Evolutionary conservation across 1,140 invertebrate species (phyloP), one percentile per base, ranked within the genome.

Genomic region (Heliconius hewitsoni): DNA sequence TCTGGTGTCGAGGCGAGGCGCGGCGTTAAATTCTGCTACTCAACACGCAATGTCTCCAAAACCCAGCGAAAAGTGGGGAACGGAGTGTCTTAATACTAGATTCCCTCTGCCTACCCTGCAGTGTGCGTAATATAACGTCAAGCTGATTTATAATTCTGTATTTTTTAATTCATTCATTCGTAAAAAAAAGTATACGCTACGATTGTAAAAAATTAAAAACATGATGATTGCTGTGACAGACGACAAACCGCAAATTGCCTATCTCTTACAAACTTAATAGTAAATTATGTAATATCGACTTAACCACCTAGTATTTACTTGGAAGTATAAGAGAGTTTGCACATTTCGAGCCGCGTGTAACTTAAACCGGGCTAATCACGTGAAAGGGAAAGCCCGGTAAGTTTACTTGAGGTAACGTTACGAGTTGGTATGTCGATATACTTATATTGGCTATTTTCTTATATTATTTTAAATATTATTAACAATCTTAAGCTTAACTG

Each of bases 321-420:
- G 9, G 18, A 55, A 55, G 9, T 60, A 60, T 60, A 60, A 60
- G 30, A 57, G 73, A 60, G 30, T 74, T 74, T 39, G 50, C 55
- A 75, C 34, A 16, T 75, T 66, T 23, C 34, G 52, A 74, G 27
- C 19, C n/a, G 23, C 55, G 55, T 60, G 74, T 60, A 60, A 60
- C 18, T 39, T 75, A 60, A 75, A 57, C 74, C 55, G 19, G 37
- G 74, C 16, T 66, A 23, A 76, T 30, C 23, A 66, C 57, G 74
- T 76, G n/a, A 70, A 76, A 76, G 74, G 34, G 74, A 76, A 76
- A 76, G 57, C 74, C 57, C 13, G 9, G 55, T 66, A 66, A 76
- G 74, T 42, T 76, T 76, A 76, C 74, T 66, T 66, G 60, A 66
- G 60, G 23, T 66, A 66, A 66, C 13, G 60, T 66, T 66, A 66